Percentiles rank a stretch among this genome's conserved stretches.
These are phyloP conservation scores for Ostrea denselamellosa DNA, from an alignment of 1,140 invertebrate genomes.

Conservation along the genomic window DNA sequence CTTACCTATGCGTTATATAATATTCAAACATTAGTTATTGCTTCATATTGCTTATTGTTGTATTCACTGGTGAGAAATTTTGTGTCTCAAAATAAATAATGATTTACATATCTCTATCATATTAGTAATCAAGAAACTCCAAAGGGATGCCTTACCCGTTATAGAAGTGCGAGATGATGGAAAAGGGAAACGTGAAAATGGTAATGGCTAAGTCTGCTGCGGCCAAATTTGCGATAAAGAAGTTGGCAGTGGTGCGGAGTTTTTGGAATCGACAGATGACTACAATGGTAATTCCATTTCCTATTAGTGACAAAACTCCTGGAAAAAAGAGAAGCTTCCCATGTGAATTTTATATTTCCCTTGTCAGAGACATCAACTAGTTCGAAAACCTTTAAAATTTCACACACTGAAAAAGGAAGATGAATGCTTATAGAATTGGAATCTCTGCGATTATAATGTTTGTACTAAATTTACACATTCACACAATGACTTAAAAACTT, in stretches of 20 bases:
- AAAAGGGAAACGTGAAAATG: not conserved
- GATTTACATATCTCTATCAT: no score
- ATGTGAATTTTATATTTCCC: not conserved
- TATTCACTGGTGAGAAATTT: no score
- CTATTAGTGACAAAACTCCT: slow-evolving; percentile 5
- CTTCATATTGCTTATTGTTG: no score
- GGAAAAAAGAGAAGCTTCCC: not conserved
- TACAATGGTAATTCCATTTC: slow-evolving; percentile 30
- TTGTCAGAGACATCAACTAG: not conserved
- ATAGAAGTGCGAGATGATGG: not conserved
- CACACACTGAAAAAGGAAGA: no score
- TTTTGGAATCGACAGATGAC: slow-evolving; percentile 24
- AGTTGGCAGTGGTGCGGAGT: not conserved
- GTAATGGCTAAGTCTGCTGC: slow-evolving; percentile 15
- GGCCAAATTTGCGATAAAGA: slow-evolving; percentile 14
- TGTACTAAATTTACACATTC: no score
- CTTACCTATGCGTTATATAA: no score
- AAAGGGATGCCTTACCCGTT: not conserved
- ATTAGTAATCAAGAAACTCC: not conserved
- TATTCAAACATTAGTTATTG: no score
- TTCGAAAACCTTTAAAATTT: no score
- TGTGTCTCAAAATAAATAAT: no score
- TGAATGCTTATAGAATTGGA: no score
- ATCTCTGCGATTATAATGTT: no score
- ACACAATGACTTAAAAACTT: no score